Base-by-base conservation (phyloP, 2,888 invertebrate species). In the Cylloceria caligata region DNA sequence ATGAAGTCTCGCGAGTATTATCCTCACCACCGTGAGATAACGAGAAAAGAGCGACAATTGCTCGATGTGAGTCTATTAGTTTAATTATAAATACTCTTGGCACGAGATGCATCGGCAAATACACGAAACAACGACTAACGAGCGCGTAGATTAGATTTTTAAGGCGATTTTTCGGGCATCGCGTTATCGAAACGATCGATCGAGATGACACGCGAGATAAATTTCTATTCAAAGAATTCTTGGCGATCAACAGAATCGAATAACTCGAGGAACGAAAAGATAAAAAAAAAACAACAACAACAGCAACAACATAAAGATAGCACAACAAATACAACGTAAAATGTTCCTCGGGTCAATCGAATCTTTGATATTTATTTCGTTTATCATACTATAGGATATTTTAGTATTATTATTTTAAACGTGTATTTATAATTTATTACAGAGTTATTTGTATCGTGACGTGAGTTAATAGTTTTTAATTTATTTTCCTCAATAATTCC, bases 391-490 rank as follows among this genome's bases (percentile, higher is more conserved):
- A 34, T 72, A 36, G 57, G 19, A 57, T 67, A 72, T 49, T 42
- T 45, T 84, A 74, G 67, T 81, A 81, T 78, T 72, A 75, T 80
- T 78, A 75, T 81, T 79, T 79, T 68, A 81, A 84, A 76, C 75
- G 72, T 77, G 81, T 79, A 84, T 84, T 84, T 79, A 84, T 84
- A 83, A 84, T 84, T 83, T 81, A 83, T 83, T 81, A 81, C 81
- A 81, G 76, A 79, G 76, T 80, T 81, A 83, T 71, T 75, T 83
- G 76, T 68, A 75, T 72, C 47, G 60, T 75, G 75, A 79, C 30
- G 67, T 72, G 52, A 64, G 39, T n/a, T 52, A 39, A 13, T 39
- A 60, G 42, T 19, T 39, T 42, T 47, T 62, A 19, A 16, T 47
- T 42, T 27, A 11, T 19, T 34, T 68, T 42, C n/a, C 19, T 39